Evolutionary conservation across 2,113 vertebrate genomes (phyloP).

Genomic region (Lutjanus erythropterus): DNA sequence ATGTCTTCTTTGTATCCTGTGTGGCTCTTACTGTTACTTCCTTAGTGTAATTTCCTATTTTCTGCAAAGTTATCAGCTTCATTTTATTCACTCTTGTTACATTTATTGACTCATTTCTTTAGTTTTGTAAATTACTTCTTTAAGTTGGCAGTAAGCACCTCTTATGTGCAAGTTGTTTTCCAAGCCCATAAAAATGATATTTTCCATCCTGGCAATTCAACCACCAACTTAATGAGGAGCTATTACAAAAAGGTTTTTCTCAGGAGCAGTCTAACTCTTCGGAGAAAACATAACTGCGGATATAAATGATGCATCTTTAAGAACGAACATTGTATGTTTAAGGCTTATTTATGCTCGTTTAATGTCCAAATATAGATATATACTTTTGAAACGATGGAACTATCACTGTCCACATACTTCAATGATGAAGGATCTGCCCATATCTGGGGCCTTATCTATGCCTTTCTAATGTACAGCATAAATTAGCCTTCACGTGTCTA

Average conservation of each 20-base stretch:
- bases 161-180: constrained; percentile 8
- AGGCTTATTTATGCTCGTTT: too few relatives aligned
- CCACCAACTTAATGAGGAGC: constrained; percentile 9
- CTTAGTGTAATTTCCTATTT: not conserved
- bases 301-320: constrained; percentile 13
- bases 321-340: not conserved
- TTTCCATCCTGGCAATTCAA: not conserved
- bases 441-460: too few relatives aligned
- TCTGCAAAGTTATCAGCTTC: not conserved
- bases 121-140: constrained; percentile 17
- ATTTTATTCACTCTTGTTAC: not conserved
- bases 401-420: too few relatives aligned
- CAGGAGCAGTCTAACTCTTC: not conserved
- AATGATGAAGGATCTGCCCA: too few relatives aligned
- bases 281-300: not conserved
- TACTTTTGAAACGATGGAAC: too few relatives aligned
- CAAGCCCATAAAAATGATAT: constrained; percentile 15
- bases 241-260: constrained; percentile 30
- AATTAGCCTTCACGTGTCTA: too few relatives aligned
- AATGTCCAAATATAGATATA: too few relatives aligned
- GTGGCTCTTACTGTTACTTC: not conserved
- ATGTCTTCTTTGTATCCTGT: not conserved
- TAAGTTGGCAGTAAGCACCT: not conserved
- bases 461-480: too few relatives aligned
- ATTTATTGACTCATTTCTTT: constrained; percentile 20